Conservation (phyloP, 2,113 vertebrate species). For the Daphoenositta chrysoptera region DNA sequence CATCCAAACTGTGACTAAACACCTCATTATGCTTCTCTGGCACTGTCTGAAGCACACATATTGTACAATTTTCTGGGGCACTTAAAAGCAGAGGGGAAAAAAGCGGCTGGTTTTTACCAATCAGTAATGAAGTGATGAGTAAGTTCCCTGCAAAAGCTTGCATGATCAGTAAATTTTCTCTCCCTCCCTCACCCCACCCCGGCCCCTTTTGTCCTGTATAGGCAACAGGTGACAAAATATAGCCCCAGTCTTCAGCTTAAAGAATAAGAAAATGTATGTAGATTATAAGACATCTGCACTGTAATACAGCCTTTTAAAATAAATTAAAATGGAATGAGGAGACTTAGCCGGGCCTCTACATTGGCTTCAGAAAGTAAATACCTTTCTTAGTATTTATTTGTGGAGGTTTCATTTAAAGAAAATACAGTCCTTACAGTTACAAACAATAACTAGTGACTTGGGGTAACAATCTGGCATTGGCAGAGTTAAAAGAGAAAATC, state of each 20-base stretch:
- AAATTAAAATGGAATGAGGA: neutral
- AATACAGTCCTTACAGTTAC: neutral
- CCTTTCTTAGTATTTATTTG: neutral
- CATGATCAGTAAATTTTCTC: neutral
- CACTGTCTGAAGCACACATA: conserved; percentile 37
- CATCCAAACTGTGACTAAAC: conserved; percentile 55
- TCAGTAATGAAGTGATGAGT: neutral
- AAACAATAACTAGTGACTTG: neutral
- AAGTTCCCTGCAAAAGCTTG: neutral
- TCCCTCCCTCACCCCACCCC: accelerated
- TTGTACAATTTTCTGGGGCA: conserved; percentile 28
- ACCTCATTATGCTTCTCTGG: conserved; percentile 45
- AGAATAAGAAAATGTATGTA: neutral
- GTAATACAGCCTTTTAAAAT: neutral
- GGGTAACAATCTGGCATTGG: neutral
- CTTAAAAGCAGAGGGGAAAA: neutral
- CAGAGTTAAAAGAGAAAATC: neutral
- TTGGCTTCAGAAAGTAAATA: neutral
- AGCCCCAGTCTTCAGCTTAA: neutral
- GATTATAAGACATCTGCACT: neutral
- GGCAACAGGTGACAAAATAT: conserved; percentile 25
- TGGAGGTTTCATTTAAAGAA: neutral
- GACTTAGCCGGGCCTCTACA: neutral
- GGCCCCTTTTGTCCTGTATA: neutral
- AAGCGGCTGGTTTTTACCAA: neutral